Percentiles rank a stretch among this genome's conserved stretches.
Evolutionary conservation across 2,888 invertebrate species (phyloP).

Genomic region (Allolobophora icterica): DNA sequence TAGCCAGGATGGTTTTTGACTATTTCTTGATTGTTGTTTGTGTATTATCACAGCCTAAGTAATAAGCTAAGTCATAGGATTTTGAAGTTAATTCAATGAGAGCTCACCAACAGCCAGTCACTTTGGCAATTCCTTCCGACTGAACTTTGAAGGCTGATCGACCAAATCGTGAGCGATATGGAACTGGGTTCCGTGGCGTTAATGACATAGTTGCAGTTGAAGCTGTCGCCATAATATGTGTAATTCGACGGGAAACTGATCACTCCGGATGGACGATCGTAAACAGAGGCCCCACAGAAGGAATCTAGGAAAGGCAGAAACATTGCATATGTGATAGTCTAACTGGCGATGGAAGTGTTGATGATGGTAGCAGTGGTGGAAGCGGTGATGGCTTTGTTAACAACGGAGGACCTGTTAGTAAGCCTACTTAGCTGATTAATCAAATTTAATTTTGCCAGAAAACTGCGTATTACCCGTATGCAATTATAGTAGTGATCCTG

Average conservation of each 20-base stretch:
- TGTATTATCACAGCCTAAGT: too few relatives aligned
- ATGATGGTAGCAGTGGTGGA: too few relatives aligned
- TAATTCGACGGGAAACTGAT: not conserved
- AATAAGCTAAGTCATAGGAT: not conserved
- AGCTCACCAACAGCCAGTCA: not conserved
- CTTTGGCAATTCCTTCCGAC: not conserved
- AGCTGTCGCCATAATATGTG: not conserved
- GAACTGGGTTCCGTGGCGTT: slow-evolving; percentile 2
- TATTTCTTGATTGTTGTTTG: too few relatives aligned
- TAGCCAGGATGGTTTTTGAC: too few relatives aligned
- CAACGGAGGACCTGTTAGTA: too few relatives aligned
- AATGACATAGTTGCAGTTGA: not conserved
- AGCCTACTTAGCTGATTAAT: too few relatives aligned
- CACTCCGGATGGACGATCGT: not conserved
- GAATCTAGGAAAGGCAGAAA: not conserved
- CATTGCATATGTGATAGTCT: too few relatives aligned
- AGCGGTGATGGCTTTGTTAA: too few relatives aligned
- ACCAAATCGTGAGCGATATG: not conserved
- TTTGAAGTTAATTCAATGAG: not conserved
- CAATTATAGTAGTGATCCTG: too few relatives aligned
- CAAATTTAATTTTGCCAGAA: too few relatives aligned
- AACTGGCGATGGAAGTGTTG: too few relatives aligned
- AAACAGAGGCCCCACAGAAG: not conserved
- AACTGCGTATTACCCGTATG: too few relatives aligned
- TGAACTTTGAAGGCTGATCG: not conserved